A percentile compares a stretch with the other conserved stretches of the same genome.
Evolutionary conservation across 2,888 invertebrate species (phyloP).

Genomic region (Bembecia ichneumoniformis): DNA sequence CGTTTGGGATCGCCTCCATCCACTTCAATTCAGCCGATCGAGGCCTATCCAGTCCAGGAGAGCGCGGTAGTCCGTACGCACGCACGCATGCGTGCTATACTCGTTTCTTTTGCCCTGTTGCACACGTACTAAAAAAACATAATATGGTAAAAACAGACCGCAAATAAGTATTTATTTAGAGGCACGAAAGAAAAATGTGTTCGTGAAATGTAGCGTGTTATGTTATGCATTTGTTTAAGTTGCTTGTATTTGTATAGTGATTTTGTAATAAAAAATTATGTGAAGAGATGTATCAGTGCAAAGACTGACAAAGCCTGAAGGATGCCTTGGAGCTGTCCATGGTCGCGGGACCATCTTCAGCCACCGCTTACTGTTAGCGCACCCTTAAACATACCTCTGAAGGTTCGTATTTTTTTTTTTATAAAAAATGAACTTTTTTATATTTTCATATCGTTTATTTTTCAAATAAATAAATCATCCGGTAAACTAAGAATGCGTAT

Average conservation of each 20-base stretch:
- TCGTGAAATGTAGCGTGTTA: not conserved
- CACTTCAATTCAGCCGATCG: slow-evolving; percentile 22
- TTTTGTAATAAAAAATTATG: slow-evolving; percentile 7
- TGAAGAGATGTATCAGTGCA: slow-evolving; percentile 30
- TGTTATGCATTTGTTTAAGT: not conserved
- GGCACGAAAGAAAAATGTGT: not conserved
- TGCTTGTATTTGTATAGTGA: not conserved
- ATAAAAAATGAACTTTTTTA: too few species aligned
- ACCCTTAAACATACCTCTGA: slow-evolving; percentile 38
- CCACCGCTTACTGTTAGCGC: slow-evolving; percentile 41
- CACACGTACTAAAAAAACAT: slow-evolving; percentile 17
- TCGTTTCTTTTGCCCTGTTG: slow-evolving; percentile 29
- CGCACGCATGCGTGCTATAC: slow-evolving; percentile 48
- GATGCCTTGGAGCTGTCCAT: slow-evolving; percentile 65
- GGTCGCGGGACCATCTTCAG: slow-evolving; percentile 44
- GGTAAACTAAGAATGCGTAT: too few species aligned
- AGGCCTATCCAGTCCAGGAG: slow-evolving; percentile 17
- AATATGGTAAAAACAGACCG: not conserved
- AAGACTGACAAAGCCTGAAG: slow-evolving; percentile 23
- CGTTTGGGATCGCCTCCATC: slow-evolving; percentile 23
- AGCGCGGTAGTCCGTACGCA: slow-evolving; percentile 43
- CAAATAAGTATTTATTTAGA: not conserved
- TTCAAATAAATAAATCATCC: too few species aligned
- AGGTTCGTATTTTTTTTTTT: slow-evolving; percentile 37
- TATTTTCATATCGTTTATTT: too few species aligned